These are phyloP conservation scores for Fukomys damarensis DNA, from an alignment of 2,113 vertebrate genomes.

Conservation along the genomic window DNA sequence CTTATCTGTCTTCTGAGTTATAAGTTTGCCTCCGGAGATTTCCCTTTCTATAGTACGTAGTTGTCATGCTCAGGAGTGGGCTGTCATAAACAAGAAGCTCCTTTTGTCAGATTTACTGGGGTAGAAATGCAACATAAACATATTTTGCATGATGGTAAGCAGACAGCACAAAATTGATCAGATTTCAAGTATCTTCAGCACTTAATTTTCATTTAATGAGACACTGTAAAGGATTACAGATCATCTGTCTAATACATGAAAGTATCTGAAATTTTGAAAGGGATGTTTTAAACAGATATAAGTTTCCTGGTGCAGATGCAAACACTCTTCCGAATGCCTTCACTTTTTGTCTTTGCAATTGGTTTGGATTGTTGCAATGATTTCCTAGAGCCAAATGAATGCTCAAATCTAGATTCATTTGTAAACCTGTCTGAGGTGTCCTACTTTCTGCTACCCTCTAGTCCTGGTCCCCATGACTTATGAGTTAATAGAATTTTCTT, in stretches of 20 bases:
- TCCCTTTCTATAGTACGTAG: not conserved
- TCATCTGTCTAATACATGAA: conserved; percentile 48
- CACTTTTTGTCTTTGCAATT: not conserved
- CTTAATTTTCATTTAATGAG: conserved; percentile 81
- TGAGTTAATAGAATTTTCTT: not conserved
- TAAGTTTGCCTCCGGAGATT: conserved; percentile 52
- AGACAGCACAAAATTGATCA: conserved; percentile 65
- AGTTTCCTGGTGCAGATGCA: not conserved
- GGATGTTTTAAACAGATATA: not conserved
- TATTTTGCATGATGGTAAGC: conserved; percentile 64
- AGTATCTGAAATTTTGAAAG: conserved; percentile 57
- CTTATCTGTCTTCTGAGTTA: conserved; percentile 44
- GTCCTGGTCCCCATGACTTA: not conserved
- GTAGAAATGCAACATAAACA: conserved; percentile 63
- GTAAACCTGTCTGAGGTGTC: not conserved
- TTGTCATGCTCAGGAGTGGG: not conserved
- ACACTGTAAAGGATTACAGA: conserved; percentile 58
- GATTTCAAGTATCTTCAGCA: conserved; percentile 71
- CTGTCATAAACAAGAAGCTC: conserved; percentile 67
- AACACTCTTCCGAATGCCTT: not conserved
- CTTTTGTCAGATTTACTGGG: conserved; percentile 62
- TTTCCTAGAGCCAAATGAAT: not conserved
- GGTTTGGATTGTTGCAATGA: not conserved
- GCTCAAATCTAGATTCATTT: not conserved
- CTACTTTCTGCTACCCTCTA: not conserved